Base-by-base conservation (phyloP, 1,140 invertebrate species). In the Protaetia brevitarsis region DNA sequence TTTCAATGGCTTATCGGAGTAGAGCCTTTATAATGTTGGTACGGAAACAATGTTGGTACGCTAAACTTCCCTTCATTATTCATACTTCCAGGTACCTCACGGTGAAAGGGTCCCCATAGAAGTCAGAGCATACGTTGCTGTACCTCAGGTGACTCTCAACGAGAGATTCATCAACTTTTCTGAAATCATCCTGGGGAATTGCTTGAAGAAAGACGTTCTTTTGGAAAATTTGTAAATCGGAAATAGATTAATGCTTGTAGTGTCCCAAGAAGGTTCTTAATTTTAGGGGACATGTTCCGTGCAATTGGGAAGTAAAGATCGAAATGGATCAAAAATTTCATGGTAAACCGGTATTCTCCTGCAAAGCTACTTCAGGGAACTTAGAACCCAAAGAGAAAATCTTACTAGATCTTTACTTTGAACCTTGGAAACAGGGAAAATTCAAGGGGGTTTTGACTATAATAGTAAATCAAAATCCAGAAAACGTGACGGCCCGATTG, bases 201-300 rank as follows among this genome's bases (percentile, higher is more conserved):
- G 77, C 51, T 58, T 74, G 27, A 68, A 75, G 28, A 77, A 76
- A 62, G 63, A 65, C 21, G 36, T 82, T 3, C 11, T 73, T n/a
- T 58, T 82, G 0, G 72, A 73, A 65, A 83, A 83, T 66, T 71
- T 74, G 81, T 82, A 74, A 75, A 36, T 66, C 28, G 57, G 23
- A 34, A 62, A 58, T 36, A 30, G 57, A 31, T 16, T 37, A 62
- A 16, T 60, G 1, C 13, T 10, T 29, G 2, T 29, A 58, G 28
- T 27, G 8, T 19, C 28, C 19, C 37, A 19, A 45, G 2, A 58
- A 11, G 8, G 21, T 58, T 58, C 8, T 27, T 2, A 27, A n/a
- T 8, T 68, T 36, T 27, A 82, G 81, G n/a, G 77, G 80, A 8
- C 67, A 74, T n/a, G 70, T 82, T 0, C 63, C 73, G 28, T 78